Percentiles rank a stretch among this genome's conserved stretches.
These are phyloP conservation scores for Caenorhabditis briggsae DNA, from an alignment of 1,140 invertebrate species.

Conservation along the genomic window DNA sequence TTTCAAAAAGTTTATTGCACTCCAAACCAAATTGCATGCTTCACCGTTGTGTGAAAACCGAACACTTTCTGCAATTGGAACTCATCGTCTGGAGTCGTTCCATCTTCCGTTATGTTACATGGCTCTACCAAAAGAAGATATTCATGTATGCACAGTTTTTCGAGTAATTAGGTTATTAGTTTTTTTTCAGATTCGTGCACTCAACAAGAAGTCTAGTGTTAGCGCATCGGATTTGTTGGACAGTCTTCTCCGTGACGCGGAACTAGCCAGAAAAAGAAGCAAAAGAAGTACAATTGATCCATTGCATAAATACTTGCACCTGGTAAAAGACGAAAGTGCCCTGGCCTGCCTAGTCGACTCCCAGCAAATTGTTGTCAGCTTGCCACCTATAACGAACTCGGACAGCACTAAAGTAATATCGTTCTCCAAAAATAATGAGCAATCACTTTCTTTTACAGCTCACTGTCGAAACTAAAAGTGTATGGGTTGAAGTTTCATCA, in stretches of 20 bases:
- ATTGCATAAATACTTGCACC: constrained; percentile 54
- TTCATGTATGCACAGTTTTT: constrained; percentile 55
- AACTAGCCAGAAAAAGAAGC: constrained; percentile 59
- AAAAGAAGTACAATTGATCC: constrained; percentile 60
- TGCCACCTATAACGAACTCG: constrained; percentile 65
- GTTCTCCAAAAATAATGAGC: background rate
- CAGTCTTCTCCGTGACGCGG: constrained; percentile 53
- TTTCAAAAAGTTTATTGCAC: constrained; percentile 63
- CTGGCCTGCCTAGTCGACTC: constrained; percentile 62
- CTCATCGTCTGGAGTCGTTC: constrained; percentile 60
- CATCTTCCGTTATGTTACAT: constrained; percentile 60
- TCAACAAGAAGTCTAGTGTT: constrained; percentile 60
- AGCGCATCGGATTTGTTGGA: constrained; percentile 58
- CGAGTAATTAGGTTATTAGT: background rate
- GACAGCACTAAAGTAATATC: constrained; percentile 59
- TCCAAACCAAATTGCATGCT: constrained; percentile 63
- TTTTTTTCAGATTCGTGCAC: constrained; percentile 62
- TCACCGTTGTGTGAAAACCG: constrained; percentile 58
- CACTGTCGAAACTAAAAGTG: constrained; percentile 12
- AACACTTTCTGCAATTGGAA: constrained; percentile 64
- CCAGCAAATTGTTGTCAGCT: constrained; percentile 63
- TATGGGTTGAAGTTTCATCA: constrained; percentile 64
- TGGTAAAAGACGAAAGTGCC: constrained; percentile 50
- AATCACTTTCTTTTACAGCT: constrained; percentile 54
- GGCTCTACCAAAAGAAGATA: constrained; percentile 58